phyloP scores from a whole-genome alignment of 2,797 vertebrate species.

The Poeciliopsis infans region DNA sequence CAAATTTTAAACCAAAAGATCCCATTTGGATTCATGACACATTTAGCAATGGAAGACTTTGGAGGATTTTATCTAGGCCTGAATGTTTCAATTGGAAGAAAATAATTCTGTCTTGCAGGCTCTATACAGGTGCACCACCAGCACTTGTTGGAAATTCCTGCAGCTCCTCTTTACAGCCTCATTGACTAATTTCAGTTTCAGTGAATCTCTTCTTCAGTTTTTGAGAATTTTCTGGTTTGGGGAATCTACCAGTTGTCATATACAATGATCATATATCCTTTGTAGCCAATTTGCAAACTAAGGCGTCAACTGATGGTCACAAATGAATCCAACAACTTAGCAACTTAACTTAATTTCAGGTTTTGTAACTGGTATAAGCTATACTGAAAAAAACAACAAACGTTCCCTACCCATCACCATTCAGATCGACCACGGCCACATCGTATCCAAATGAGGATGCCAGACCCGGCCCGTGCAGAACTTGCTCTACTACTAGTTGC shows the following conservation, averaged over 20 bases:
- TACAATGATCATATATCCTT: neutral
- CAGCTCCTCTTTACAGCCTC: neutral
- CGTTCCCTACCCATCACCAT: constrained; percentile 87
- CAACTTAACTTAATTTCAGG: neutral
- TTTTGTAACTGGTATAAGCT: constrained; percentile 2
- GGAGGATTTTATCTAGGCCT: neutral
- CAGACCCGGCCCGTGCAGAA: constrained; percentile 90
- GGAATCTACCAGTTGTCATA: neutral
- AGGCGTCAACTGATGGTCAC: neutral
- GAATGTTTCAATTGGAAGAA: neutral
- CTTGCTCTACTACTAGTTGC: constrained; percentile 79
- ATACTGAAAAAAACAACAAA: neutral
- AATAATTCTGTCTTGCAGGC: neutral
- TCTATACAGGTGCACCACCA: neutral
- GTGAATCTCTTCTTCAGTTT: neutral
- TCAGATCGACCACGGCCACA: constrained; percentile 93
- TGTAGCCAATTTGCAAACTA: neutral
- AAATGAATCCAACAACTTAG: neutral
- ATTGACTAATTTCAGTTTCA: neutral
- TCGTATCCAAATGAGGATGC: constrained; percentile 98
- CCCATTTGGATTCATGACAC: neutral
- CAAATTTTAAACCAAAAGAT: neutral
- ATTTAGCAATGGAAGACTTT: neutral
- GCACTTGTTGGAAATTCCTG: neutral
- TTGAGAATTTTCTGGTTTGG: neutral